Evolutionary conservation across 1,140 invertebrate species (phyloP), one percentile per base, ranked within the genome.

Genomic region (Lamellibrachia luymesi): DNA sequence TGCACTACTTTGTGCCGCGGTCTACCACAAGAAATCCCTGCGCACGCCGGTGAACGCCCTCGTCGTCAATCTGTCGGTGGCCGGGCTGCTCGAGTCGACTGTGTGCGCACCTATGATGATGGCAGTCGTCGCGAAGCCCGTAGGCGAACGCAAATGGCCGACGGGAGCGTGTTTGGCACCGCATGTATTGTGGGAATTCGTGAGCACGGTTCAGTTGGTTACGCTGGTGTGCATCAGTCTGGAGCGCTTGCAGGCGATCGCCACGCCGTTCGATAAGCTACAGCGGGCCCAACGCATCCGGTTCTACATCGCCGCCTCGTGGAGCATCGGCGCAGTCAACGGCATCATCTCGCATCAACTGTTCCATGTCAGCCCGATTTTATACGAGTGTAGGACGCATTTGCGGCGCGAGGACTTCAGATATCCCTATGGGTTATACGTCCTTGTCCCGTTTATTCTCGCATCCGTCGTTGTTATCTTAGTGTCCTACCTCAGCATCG

Each of bases 211-310:
- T 7, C 50, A 52, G 51, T 50, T 92, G 51, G 27, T 92, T 8
- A 92, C 92, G 27, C 2, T 92, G 51, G 50, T 56, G 27, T 51
- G 92, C 50, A 92, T 92, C 25, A 52, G 92, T n/a, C 51, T 51
- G 50, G 92, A 92, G 92, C 92, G 92, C 4, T 50, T 51, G 6
- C 92, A 92, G 50, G 92, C 92, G 52, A 92, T 92, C 5, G 92
- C 92, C 38, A 10, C 4, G 92, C 92, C 92, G 10, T 92, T 92
- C 51, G 92, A 92, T 13, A 92, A 92, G 52, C 7, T 38, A 10
- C 27, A 92, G 27, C 92, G 92, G 7, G 50, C 50, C 10, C 52
- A 38, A 51, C 92, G 92, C 27, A 56, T 92, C 51, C 50, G 52
- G 51, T 7, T 92, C 49, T 51, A 38, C 50, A 51, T 92, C 50